phyloP scores from a whole-genome alignment of 92 coral and sea anemone genomes.

The Palythoa grandis region DNA sequence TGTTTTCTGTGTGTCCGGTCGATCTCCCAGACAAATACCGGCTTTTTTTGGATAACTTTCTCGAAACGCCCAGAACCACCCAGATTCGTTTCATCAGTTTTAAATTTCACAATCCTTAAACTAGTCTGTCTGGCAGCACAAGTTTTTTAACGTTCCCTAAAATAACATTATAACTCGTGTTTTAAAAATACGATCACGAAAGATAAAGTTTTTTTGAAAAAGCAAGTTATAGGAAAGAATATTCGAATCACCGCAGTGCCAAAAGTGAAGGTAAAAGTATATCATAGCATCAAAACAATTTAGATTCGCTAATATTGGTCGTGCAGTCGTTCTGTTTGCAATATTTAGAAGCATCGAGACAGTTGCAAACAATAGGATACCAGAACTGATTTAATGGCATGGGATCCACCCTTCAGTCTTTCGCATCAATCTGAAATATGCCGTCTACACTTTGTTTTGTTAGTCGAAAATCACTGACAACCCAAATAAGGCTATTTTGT shows the following conservation, averaged over 20 bases:
- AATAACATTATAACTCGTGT: background rate
- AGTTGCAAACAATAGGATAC: background rate
- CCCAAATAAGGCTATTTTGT: background rate
- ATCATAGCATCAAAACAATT: background rate
- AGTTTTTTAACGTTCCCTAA: background rate
- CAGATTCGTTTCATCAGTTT: background rate
- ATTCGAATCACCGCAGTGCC: too few species aligned
- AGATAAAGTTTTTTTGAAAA: too few species aligned
- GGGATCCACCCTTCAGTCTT: background rate
- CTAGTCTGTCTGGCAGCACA: background rate
- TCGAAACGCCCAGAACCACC: slow-evolving; percentile 3
- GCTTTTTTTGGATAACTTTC: background rate
- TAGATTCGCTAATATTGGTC: background rate
- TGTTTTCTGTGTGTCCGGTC: background rate
- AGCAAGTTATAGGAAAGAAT: too few species aligned
- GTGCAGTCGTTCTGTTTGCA: background rate
- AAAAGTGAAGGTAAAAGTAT: too few species aligned
- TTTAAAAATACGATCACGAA: background rate
- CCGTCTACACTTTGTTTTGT: background rate
- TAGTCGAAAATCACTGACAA: background rate
- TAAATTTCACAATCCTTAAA: background rate
- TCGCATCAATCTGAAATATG: background rate
- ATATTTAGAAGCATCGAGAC: slow-evolving; percentile 4
- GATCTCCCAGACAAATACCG: background rate
- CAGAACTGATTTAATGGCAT: background rate